A percentile compares a stretch with the other conserved stretches of the same genome.
These are phyloP conservation scores for Orthosia gracilis DNA, from an alignment of 2,888 invertebrate genomes.

Conservation along the genomic window DNA sequence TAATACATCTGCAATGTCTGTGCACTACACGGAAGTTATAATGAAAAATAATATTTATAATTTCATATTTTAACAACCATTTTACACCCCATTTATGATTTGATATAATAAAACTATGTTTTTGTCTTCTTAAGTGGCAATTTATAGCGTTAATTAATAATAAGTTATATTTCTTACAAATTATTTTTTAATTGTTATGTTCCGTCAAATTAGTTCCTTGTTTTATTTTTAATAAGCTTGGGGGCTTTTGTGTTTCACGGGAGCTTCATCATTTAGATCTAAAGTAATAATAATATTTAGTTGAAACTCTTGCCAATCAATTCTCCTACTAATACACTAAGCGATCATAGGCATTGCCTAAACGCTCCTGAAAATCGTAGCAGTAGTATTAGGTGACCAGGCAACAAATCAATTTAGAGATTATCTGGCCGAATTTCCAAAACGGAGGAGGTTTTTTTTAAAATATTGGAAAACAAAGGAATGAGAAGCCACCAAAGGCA, in stretches of 20 bases:
- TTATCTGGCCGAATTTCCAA: too few relatives aligned
- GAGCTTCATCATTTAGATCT: too few relatives aligned
- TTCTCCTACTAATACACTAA: too few relatives aligned
- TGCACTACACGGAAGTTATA: neutral
- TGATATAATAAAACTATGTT: neutral
- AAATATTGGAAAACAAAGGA: too few relatives aligned
- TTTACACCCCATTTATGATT: neutral
- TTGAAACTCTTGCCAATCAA: too few relatives aligned
- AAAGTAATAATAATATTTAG: too few relatives aligned
- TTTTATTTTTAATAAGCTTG: neutral
- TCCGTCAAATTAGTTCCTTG: slow-evolving; percentile 3
- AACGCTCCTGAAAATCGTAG: too few relatives aligned
- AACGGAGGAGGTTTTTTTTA: too few relatives aligned
- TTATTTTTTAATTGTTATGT: slow-evolving; percentile 33
- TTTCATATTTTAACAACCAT: neutral
- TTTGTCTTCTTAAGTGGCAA: slow-evolving; percentile 5
- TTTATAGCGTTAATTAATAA: slow-evolving; percentile 16
- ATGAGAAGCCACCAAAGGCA: too few relatives aligned
- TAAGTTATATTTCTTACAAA: slow-evolving; percentile 22
- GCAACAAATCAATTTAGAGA: too few relatives aligned
- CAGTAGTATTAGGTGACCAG: too few relatives aligned
- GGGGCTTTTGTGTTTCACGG: neutral
- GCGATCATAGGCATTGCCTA: too few relatives aligned
- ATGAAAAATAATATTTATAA: slow-evolving; percentile 2
- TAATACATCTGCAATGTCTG: neutral